Evolutionary conservation across 2,888 invertebrate genomes (phyloP), one percentile per base, ranked within the genome.

Genomic region (Siphonodentalium dalli): DNA sequence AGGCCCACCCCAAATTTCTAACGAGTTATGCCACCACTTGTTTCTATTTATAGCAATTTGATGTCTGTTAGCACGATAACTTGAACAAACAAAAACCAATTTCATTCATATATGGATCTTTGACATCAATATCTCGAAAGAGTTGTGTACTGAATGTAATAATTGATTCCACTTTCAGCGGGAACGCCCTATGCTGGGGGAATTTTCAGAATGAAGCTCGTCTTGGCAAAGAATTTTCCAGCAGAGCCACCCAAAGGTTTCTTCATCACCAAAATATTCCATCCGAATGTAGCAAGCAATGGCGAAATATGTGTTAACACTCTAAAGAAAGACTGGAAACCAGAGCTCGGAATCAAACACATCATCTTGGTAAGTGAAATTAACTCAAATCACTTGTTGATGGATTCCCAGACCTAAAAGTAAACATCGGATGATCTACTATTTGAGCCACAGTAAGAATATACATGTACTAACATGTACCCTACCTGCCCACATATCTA

Each of bases 221-320:
- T 89, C 60, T 86, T 97, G 54, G 92, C 92, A 13, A 93, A 93
- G 85, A 93, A 93, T 82, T 97, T 93, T 83, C 96, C 96, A 9
- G 86, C 89, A 71, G 88, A 89, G 69, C 93, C 96, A 66, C 96
- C 96, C 40, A 94, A 94, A 84, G 95, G 84, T n/a, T 85, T 80
- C 84, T 97, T 97, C 83, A 85, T 93, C 58, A 97, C 96, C 48
- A 93, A 92, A 86, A 93, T 97, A 79, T 97, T 97, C 85, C 96
- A 97, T 84, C 96, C 96, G 24, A 97, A 97, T 85, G 95, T 97
- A 69, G 90, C 95, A 42, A 70, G 71, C 47, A 92, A 90, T 84
- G 96, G 96, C 57, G 95, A 95, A 84, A 96, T 97, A 77, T 97
- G 96, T 84, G 96, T 96, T 7, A 93, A 95, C 84, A 95, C 96